A percentile compares a stretch with the other conserved stretches of the same genome.
These are phyloP conservation scores for Pseudomyrmex sp. DNA, from an alignment of 1,140 invertebrate genomes.

Conservation along the genomic window DNA sequence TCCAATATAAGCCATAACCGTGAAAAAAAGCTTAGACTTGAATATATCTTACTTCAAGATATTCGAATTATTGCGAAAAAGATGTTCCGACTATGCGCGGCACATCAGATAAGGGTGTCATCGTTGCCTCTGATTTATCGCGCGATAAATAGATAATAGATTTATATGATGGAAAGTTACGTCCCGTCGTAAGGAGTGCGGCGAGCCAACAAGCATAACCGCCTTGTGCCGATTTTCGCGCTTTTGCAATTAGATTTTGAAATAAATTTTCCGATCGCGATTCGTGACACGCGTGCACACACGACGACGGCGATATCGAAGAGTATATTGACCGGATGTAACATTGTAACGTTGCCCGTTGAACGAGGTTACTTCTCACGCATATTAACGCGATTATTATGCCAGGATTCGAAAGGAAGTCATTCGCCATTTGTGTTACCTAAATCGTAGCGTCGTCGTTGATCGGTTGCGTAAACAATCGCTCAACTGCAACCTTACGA, in stretches of 20 bases:
- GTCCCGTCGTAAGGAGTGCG: constrained; percentile 11
- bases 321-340: constrained; percentile 58
- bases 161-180: constrained; percentile 57
- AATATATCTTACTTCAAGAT: constrained; percentile 2
- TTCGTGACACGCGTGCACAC: constrained; percentile 65
- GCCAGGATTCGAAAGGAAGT: not conserved
- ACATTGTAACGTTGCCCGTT: constrained; percentile 36
- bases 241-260: constrained; percentile 70
- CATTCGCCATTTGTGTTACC: not conserved
- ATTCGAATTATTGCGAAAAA: constrained; percentile 14
- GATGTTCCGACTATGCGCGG: constrained; percentile 25
- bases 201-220: constrained; percentile 69
- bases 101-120: constrained; percentile 35
- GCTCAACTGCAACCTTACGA: too few species aligned
- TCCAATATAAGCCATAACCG: not conserved
- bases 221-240: constrained; percentile 69
- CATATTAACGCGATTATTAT: constrained; percentile 28
- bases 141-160: constrained; percentile 11
- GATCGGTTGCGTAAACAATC: not conserved
- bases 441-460: not conserved
- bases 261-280: constrained; percentile 68
- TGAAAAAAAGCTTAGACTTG: not conserved
- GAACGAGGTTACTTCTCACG: not conserved
- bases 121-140: constrained; percentile 49
- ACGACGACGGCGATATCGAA: constrained; percentile 24